A percentile compares a stretch with the other conserved stretches of the same genome.
Evolutionary conservation across 2,797 vertebrate genomes (phyloP).

Genomic region (Phoxinus dragarum): DNA sequence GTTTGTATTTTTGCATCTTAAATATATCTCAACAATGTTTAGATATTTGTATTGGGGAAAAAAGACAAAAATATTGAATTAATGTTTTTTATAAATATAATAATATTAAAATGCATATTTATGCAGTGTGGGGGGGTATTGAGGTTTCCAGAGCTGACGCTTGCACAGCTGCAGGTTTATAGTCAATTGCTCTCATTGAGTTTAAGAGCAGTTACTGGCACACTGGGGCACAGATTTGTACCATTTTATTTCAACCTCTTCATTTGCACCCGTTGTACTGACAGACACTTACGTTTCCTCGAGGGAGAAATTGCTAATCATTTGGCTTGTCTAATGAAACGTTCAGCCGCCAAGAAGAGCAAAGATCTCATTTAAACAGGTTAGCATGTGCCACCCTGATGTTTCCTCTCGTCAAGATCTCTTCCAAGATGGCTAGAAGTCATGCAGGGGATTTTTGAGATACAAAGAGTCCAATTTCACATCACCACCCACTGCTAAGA

Average conservation of each 20-base stretch:
- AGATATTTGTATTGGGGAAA: not conserved
- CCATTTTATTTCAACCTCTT: conserved; percentile 4
- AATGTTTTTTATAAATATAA: not conserved
- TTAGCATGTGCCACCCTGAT: conserved; percentile 33
- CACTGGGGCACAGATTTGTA: not conserved
- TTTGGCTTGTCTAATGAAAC: conserved; percentile 26
- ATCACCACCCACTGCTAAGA: conserved; percentile 15
- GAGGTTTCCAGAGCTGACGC: not conserved
- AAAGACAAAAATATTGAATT: not conserved
- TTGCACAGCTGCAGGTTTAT: conserved; percentile 7
- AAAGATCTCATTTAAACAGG: conserved; percentile 33
- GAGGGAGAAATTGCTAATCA: not conserved
- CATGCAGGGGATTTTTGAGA: conserved; percentile 17
- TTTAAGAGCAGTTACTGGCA: conserved; percentile 19
- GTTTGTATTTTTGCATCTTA: not conserved
- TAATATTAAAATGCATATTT: not conserved
- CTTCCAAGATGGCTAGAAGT: not conserved
- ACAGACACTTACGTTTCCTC: not conserved
- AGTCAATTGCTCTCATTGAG: conserved; percentile 14
- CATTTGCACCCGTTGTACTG: conserved; percentile 3
- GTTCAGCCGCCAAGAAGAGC: not conserved
- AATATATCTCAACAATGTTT: not conserved
- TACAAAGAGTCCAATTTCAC: conserved; percentile 44
- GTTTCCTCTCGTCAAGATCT: conserved; percentile 34
- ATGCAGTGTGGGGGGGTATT: not conserved